A percentile compares a stretch with the other conserved stretches of the same genome.
Evolutionary conservation across 2,888 invertebrate genomes (phyloP).

Genomic region (Plagodis pulveraria): DNA sequence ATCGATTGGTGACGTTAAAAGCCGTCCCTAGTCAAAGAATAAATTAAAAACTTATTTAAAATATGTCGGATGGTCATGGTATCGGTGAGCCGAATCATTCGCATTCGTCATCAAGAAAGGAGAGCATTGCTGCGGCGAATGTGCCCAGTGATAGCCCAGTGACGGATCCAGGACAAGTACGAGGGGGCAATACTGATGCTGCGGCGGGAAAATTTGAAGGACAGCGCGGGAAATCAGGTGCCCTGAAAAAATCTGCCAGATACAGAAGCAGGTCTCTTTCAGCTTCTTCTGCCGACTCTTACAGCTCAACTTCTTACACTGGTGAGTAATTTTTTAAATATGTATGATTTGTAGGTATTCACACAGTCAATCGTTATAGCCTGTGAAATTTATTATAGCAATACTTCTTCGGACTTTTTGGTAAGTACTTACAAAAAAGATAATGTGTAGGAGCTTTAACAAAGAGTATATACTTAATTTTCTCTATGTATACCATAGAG

Average conservation of each 20-base stretch:
- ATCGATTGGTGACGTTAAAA: slow-evolving; percentile 27
- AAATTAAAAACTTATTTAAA: slow-evolving; percentile 26
- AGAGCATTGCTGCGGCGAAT: slow-evolving; percentile 72
- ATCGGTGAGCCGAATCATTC: slow-evolving; percentile 60
- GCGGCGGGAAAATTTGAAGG: slow-evolving; percentile 77
- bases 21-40: slow-evolving; percentile 9
- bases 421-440: too few relatives aligned
- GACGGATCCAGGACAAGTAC: slow-evolving; percentile 89
- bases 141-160: slow-evolving; percentile 90
- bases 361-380: background rate
- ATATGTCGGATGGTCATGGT: slow-evolving; percentile 73
- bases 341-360: background rate
- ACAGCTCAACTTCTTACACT: slow-evolving; percentile 92
- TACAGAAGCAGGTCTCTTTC: slow-evolving; percentile 96
- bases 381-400: slow-evolving; percentile 8
- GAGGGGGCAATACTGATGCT: slow-evolving; percentile 66
- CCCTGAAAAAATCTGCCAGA: slow-evolving; percentile 93
- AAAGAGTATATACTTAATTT: too few relatives aligned
- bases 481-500: too few relatives aligned
- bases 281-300: slow-evolving; percentile 97
- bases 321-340: slow-evolving; percentile 63
- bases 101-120: slow-evolving; percentile 62
- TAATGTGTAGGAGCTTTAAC: too few relatives aligned
- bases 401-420: slow-evolving; percentile 1
- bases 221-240: slow-evolving; percentile 86